These are phyloP conservation scores for Gymnothorax javanicus DNA, from an alignment of 2,797 vertebrate genomes.

Conservation along the genomic window DNA sequence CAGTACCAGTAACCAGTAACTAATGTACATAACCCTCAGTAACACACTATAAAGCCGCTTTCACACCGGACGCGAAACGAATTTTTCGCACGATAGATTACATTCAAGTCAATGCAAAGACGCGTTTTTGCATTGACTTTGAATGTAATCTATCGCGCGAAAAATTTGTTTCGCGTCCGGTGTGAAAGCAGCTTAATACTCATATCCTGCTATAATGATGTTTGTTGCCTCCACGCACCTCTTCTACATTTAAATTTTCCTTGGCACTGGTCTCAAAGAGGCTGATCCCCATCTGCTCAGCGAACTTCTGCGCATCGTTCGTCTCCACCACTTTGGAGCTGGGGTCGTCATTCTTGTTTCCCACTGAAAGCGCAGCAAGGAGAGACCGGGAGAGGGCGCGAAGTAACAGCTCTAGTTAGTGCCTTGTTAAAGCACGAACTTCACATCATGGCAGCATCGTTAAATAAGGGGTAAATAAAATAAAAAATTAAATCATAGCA, in stretches of 20 bases:
- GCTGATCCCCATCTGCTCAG: conserved; percentile 97
- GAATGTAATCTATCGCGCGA: no score
- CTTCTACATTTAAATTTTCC: conserved; percentile 97
- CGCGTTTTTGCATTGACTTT: no score
- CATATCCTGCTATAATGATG: not conserved
- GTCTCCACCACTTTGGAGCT: conserved; percentile 98
- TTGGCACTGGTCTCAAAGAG: conserved; percentile 98
- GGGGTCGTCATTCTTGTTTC: conserved; percentile 98
- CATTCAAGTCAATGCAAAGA: no score
- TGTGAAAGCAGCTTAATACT: no score
- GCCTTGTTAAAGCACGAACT: not conserved
- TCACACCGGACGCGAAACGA: no score
- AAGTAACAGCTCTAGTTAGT: not conserved
- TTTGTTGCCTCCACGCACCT: conserved; percentile 71
- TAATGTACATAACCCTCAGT: not conserved
- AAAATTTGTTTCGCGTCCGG: no score
- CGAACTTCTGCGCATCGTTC: conserved; percentile 96
- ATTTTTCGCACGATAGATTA: no score
- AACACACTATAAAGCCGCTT: not conserved
- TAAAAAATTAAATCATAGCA: no score
- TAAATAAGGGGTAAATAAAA: no score
- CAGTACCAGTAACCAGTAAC: not conserved
- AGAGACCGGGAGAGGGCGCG: not conserved
- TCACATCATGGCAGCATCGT: no score
- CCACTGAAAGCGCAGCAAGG: conserved; percentile 73